Evolutionary conservation across 2,888 invertebrate genomes (phyloP).

Genomic region (Acrobasis repandana): DNA sequence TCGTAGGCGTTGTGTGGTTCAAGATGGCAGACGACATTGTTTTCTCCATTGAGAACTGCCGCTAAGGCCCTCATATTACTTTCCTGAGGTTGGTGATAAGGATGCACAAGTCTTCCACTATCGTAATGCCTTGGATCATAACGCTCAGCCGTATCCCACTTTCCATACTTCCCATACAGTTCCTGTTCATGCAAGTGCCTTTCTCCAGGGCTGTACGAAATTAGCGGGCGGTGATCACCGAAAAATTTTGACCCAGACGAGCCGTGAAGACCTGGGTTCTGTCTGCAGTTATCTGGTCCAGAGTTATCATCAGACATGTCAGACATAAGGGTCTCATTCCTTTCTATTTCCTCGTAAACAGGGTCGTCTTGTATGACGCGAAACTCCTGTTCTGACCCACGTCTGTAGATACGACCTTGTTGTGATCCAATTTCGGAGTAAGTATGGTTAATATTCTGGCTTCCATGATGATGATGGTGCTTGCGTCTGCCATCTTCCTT

Average conservation of each 20-base stretch:
- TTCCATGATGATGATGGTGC: slow-evolving; percentile 81
- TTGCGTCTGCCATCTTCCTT: slow-evolving; percentile 71
- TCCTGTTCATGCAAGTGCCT: slow-evolving; percentile 77
- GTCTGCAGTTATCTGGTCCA: slow-evolving; percentile 86
- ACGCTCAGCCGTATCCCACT: slow-evolving; percentile 80
- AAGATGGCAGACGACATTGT: slow-evolving; percentile 92
- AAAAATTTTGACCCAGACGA: slow-evolving; percentile 87
- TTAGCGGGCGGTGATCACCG: slow-evolving; percentile 91
- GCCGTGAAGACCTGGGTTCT: slow-evolving; percentile 83
- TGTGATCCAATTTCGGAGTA: slow-evolving; percentile 87
- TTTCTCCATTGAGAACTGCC: slow-evolving; percentile 92
- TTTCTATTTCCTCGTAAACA: slow-evolving; percentile 91
- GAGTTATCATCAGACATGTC: slow-evolving; percentile 89
- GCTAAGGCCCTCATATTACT: slow-evolving; percentile 85
- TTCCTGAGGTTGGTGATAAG: slow-evolving; percentile 79
- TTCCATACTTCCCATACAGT: slow-evolving; percentile 75
- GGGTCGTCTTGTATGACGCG: slow-evolving; percentile 87
- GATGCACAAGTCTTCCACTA: slow-evolving; percentile 79
- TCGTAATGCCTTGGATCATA: slow-evolving; percentile 78
- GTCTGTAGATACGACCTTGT: slow-evolving; percentile 74
- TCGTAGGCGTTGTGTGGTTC: slow-evolving; percentile 86
- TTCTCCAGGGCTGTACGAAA: slow-evolving; percentile 89
- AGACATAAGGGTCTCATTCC: slow-evolving; percentile 87
- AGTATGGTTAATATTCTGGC: slow-evolving; percentile 86
- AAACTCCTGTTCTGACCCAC: slow-evolving; percentile 82